Base-by-base conservation (phyloP, 2,888 invertebrate genomes). In the Nycteola revayana region DNA sequence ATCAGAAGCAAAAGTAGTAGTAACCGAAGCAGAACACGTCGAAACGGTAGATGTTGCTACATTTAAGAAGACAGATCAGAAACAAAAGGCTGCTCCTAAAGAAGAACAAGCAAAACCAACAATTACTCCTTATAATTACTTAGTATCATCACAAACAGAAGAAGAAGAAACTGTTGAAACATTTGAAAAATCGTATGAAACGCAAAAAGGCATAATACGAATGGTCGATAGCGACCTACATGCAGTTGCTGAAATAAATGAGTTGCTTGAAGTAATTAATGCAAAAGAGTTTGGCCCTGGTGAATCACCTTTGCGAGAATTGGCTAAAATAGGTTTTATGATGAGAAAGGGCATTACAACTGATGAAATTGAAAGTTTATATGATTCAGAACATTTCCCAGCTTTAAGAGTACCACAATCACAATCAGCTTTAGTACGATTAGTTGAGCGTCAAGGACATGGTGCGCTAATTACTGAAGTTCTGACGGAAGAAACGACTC, bases 381-480 rank as follows among this genome's bases (percentile, higher is more conserved):
- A 95, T 60, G 92, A 94, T 59, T 93, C 94, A 9, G 92, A 94
- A 57, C 92, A 93, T 58, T 96, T 96, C 76, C 94, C 95, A 9
- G 93, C 95, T 7, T 74, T 96, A 33, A 91, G 93, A 63, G 92
- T 94, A 7, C 95, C 96, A 0, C 93, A 95, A 65, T 94, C 95
- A 1, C 96, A 96, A 75, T 94, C 94, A 17, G 96, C 96, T 6
- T 80, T 96, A 61, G 95, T 96, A 5, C 93, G 94, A 57, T 89
- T 96, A 29, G 95, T 96, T 0, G 96, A 96, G 75, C 90, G 96
- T 14, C 93, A 94, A 74, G 96, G 96, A 0, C 93, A 95, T 59
- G 94, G 94, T 1, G 91, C 95, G 0, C 79, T 96, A 10, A 95
- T 96, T 38, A 93, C 95, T 0, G 94, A 95, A 75, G 94, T 96